These are phyloP conservation scores for Amiota mariae DNA, from an alignment of 2,888 invertebrate genomes.

Conservation along the genomic window DNA sequence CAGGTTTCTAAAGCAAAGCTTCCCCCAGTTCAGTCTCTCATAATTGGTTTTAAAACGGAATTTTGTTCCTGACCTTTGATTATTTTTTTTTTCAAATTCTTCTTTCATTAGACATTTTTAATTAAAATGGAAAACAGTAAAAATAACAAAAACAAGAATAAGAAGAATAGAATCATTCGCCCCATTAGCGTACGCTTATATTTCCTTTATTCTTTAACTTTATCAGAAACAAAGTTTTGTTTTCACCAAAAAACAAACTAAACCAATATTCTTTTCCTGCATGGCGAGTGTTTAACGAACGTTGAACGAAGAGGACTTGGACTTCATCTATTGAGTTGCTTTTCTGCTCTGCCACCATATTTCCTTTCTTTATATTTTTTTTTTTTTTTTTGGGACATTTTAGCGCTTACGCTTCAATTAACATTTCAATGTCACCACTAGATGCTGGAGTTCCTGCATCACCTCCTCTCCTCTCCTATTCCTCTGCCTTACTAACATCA, in stretches of 20 bases:
- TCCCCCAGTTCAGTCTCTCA: no score
- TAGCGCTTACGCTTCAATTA: slow-evolving; percentile 64
- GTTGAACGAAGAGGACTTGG: slow-evolving; percentile 27
- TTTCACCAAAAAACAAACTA: neutral
- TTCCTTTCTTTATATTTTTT: neutral
- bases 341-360: neutral
- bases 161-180: neutral
- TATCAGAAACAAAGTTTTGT: neutral
- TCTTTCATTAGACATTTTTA: neutral
- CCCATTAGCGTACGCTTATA: slow-evolving; percentile 28
- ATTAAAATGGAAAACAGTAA: slow-evolving; percentile 35
- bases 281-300: neutral
- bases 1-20: no score
- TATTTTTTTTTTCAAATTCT: slow-evolving; percentile 14
- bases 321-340: slow-evolving; percentile 43
- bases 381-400: slow-evolving; percentile 38
- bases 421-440: slow-evolving; percentile 41
- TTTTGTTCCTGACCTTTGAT: neutral
- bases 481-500: slow-evolving; percentile 28
- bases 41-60: no score
- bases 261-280: neutral
- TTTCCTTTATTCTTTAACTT: slow-evolving; percentile 1
- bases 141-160: slow-evolving; percentile 34
- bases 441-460: neutral
- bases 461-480: neutral